Conservation (phyloP, 2,888 invertebrate species). For the Hirtodrosophila confusa region DNA sequence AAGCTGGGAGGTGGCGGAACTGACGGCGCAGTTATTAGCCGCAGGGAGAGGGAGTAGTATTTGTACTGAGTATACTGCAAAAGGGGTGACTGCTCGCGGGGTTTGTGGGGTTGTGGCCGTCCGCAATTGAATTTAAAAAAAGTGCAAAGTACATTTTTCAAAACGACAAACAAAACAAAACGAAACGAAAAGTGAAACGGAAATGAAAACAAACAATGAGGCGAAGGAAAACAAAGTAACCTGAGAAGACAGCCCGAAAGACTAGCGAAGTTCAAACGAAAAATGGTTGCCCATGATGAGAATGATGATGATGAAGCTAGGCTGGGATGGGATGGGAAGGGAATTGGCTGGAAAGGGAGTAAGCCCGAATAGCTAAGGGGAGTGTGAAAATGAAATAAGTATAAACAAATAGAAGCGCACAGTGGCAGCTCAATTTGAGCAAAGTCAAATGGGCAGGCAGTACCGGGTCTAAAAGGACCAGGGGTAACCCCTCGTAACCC, state of each 20-base stretch:
- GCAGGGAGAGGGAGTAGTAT: constrained; percentile 32
- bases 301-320: constrained; percentile 21
- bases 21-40: constrained; percentile 63
- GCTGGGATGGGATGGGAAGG: constrained; percentile 8
- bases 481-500: not conserved
- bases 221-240: constrained; percentile 74
- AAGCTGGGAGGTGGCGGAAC: constrained; percentile 26
- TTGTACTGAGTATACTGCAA: constrained; percentile 11
- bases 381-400: constrained; percentile 77
- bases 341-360: constrained; percentile 3
- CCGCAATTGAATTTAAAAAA: constrained; percentile 70
- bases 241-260: constrained; percentile 57
- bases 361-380: constrained; percentile 36
- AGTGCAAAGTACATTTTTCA: constrained; percentile 61
- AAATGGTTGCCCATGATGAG: constrained; percentile 39
- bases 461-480: constrained; percentile 12
- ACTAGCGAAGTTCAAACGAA: constrained; percentile 60
- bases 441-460: constrained; percentile 57
- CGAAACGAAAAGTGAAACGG: constrained; percentile 71
- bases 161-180: constrained; percentile 55
- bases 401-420: constrained; percentile 70
- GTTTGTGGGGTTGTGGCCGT: constrained; percentile 59
- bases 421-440: constrained; percentile 56
- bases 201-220: constrained; percentile 74
- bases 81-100: constrained; percentile 54